These are phyloP conservation scores for Falco concolor DNA, from an alignment of 2,797 vertebrate genomes.

Conservation along the genomic window DNA sequence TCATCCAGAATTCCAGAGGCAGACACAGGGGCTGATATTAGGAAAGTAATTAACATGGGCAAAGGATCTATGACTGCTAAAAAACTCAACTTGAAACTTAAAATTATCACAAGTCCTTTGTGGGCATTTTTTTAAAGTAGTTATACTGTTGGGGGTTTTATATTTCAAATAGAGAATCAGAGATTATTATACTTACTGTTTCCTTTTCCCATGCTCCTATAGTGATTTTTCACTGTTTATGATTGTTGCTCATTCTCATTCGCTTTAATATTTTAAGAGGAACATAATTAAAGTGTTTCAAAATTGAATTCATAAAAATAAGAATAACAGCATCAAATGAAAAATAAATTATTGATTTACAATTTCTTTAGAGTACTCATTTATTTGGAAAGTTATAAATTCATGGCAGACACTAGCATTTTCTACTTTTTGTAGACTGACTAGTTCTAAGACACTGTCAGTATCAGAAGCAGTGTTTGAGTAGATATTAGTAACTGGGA, in stretches of 20 bases:
- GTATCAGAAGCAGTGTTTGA: background rate
- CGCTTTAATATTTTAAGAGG: background rate
- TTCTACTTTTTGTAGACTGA: background rate
- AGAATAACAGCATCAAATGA: background rate
- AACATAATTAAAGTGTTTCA: background rate
- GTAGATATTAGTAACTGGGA: background rate
- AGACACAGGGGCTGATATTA: background rate
- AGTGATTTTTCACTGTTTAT: background rate
- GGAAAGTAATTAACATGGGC: background rate
- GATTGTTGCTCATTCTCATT: background rate
- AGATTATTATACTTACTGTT: background rate
- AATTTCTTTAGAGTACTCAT: background rate
- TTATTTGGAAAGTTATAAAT: background rate
- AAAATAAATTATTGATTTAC: background rate
- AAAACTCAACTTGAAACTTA: background rate
- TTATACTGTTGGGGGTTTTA: fast-evolving
- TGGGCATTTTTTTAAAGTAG: background rate
- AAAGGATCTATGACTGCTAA: background rate
- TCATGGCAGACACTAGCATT: background rate
- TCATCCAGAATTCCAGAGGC: background rate
- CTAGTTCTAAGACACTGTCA: background rate
- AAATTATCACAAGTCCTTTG: background rate
- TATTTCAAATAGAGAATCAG: background rate
- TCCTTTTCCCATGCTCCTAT: background rate
- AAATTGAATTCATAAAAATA: background rate